Evolutionary conservation across 2,888 invertebrate genomes (phyloP).

Genomic region (Cosmia trapezina): DNA sequence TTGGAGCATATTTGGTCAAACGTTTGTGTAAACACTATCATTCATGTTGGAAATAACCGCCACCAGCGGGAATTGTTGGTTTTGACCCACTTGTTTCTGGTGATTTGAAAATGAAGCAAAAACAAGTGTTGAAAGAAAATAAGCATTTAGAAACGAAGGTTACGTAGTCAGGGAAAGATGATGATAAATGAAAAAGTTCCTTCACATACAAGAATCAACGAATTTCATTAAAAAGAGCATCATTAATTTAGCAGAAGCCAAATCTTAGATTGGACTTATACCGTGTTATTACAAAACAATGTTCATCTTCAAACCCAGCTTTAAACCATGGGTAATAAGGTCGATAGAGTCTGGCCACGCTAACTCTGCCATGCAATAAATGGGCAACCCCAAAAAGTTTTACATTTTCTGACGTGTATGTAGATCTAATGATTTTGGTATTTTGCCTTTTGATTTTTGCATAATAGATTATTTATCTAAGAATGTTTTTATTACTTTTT

Average conservation of each 20-base stretch:
- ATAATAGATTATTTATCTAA: too few species aligned
- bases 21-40: constrained; percentile 68
- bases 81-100: constrained; percentile 61
- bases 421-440: too few species aligned
- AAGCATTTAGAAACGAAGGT: neutral
- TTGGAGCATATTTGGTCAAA: constrained; percentile 67
- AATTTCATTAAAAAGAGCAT: neutral
- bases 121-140: constrained; percentile 19
- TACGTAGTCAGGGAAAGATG: neutral
- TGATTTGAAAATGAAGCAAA: constrained; percentile 54
- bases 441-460: too few species aligned
- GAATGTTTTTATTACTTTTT: too few species aligned
- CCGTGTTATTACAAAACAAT: too few species aligned
- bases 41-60: constrained; percentile 66
- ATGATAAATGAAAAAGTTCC: neutral
- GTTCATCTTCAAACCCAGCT: too few species aligned
- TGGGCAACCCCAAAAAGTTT: too few species aligned
- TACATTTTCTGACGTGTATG: too few species aligned
- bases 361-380: too few species aligned
- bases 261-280: neutral
- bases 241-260: neutral
- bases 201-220: neutral
- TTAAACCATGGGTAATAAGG: too few species aligned
- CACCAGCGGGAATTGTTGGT: constrained; percentile 57
- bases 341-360: too few species aligned